A percentile compares a stretch with the other conserved stretches of the same genome.
Conservation (phyloP, 2,888 invertebrate species). For the Rotaria sp. region DNA sequence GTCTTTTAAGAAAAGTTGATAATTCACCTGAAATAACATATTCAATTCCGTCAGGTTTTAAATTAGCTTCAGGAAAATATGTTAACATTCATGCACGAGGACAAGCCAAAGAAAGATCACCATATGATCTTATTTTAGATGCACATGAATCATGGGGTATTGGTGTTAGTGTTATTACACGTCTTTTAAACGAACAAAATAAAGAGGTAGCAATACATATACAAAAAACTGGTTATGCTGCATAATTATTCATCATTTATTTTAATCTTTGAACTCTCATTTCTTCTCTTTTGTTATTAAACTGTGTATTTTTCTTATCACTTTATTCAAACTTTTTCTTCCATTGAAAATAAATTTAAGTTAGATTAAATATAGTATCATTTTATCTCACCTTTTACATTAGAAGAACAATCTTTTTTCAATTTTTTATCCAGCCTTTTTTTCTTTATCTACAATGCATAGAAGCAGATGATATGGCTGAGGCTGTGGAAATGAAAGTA, state of each 20-base stretch:
- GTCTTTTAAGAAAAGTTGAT: conserved; percentile 36
- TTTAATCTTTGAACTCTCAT: not conserved
- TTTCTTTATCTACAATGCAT: no score
- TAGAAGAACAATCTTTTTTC: no score
- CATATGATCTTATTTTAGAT: conserved; percentile 49
- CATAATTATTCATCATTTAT: not conserved
- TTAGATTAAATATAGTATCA: not conserved
- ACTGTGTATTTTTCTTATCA: not conserved
- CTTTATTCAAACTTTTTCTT: not conserved
- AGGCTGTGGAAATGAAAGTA: no score
- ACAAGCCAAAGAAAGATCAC: conserved; percentile 45
- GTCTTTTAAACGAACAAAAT: conserved; percentile 56
- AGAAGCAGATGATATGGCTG: no score
- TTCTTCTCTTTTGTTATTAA: not conserved
- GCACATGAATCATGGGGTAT: conserved; percentile 55
- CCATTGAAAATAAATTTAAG: conserved; percentile 12
- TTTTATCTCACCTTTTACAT: no score
- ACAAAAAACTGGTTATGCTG: conserved; percentile 56
- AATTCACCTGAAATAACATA: conserved; percentile 35
- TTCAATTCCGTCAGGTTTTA: conserved; percentile 35
- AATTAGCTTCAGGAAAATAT: conserved; percentile 34
- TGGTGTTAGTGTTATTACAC: conserved; percentile 57
- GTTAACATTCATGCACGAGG: conserved; percentile 50
- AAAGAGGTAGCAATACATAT: conserved; percentile 59
- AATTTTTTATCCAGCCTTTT: no score